Evolutionary conservation across 2,113 vertebrate species (phyloP).

Genomic region (Prochilodus magdalenae): DNA sequence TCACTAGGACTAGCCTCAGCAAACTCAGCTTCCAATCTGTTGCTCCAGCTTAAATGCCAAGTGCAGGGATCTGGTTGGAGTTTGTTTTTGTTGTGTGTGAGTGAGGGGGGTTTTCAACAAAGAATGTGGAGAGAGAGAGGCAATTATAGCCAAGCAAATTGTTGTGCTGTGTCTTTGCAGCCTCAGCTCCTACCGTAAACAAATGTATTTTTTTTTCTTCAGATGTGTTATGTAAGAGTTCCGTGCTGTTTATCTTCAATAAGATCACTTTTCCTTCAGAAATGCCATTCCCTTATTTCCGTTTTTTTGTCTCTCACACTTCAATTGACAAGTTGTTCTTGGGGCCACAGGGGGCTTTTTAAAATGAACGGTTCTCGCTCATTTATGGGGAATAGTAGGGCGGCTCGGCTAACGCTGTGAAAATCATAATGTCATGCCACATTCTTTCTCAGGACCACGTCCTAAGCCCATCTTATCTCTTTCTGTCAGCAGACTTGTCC

Average conservation of each 20-base stretch:
- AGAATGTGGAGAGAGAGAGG: slow-evolving; percentile 39
- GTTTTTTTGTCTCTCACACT: neutral
- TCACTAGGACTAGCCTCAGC: slow-evolving; percentile 7
- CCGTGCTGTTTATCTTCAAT: neutral
- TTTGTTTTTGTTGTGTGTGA: slow-evolving; percentile 40
- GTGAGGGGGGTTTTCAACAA: slow-evolving; percentile 7
- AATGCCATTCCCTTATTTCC: neutral
- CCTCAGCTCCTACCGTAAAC: neutral
- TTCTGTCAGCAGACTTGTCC: neutral
- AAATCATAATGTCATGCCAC: slow-evolving; percentile 22
- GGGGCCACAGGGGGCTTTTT: neutral
- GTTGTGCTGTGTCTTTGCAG: neutral
- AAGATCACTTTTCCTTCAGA: neutral
- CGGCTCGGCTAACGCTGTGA: neutral
- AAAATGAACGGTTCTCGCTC: slow-evolving; percentile 9
- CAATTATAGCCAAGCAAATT: slow-evolving; percentile 27
- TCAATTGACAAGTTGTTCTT: slow-evolving; percentile 8
- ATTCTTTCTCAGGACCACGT: slow-evolving; percentile 19
- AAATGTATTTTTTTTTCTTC: neutral
- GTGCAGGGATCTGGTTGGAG: slow-evolving; percentile 16
- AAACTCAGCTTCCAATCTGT: neutral
- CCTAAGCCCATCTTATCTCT: neutral
- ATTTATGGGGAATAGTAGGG: neutral
- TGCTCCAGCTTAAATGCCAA: neutral
- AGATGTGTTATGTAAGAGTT: neutral